Base-by-base conservation (phyloP, 2,888 invertebrate genomes). In the Malthinus seriepunctatus region DNA sequence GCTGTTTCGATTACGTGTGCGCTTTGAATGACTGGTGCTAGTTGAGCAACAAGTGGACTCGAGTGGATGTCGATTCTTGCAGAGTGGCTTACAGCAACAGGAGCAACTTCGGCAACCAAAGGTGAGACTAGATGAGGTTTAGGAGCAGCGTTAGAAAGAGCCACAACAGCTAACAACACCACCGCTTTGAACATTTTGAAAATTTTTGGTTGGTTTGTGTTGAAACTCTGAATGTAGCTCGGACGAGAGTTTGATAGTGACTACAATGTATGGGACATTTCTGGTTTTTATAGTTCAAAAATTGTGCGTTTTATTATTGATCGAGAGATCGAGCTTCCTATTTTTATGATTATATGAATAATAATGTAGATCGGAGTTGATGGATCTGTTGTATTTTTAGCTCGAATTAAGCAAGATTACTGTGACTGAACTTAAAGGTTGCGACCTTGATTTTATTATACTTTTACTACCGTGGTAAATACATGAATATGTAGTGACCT, bases 101-200 rank as follows among this genome's bases (percentile, higher is more conserved):
- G 66, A n/a, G 64, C 46, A 8, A 57, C 63, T 31, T 51, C 52
- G 32, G 65, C 65, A 14, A 23, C 33, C 12, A 50, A 56, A 5
- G 48, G 48, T 35, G 50, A 48, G n/a, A 45, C 58, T 33, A 49
- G 32, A 12, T 55, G 47, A 1, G 51, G 58, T 32, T n/a, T 49
- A 10, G 62, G 62, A 12, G 51, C 51, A 14, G 62, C 62, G 14
- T 51, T 51, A 8, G 31, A 57, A 5, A 84, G 79, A 64, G 84
- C 82, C 73, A 82, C 78, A 65, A 86, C 78, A 79, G 84, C 84
- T 78, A 83, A 83, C 77, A 86, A 73, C 69, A 74, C 72, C 71
- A 73, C 72, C 69, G 73, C 71, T 66, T 73, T 73, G 67, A 71
- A 73, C 74, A 74, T 74, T 61, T 72, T 72, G 64, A 60, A 32